These are phyloP conservation scores for Rotaria macrura DNA, from an alignment of 2,888 invertebrate genomes.

Conservation along the genomic window DNA sequence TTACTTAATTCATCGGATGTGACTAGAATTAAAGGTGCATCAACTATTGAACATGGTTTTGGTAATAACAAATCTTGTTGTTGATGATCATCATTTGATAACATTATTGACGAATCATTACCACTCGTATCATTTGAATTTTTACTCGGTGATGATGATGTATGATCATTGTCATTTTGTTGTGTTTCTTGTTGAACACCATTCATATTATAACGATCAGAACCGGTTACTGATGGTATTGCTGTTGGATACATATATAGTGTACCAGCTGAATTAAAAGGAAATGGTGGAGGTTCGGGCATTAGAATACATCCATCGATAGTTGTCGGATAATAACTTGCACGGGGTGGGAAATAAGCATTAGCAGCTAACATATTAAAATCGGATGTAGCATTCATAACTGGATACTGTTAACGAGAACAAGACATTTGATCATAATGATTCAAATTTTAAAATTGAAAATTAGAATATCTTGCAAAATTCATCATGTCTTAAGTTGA, in stretches of 20 bases:
- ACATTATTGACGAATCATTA: not conserved
- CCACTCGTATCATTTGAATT: not conserved
- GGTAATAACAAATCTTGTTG: not conserved
- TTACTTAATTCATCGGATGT: not conserved
- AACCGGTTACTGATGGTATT: not conserved
- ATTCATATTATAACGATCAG: not conserved
- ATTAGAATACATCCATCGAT: not conserved
- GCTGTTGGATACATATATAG: not conserved
- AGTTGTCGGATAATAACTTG: not conserved
- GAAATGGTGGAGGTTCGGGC: slow-evolving; percentile 16
- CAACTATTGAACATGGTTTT: not conserved
- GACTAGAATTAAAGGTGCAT: not conserved
- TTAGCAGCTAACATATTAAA: not conserved
- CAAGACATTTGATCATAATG: too few species aligned
- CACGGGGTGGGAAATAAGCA: not conserved
- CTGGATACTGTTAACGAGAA: not conserved
- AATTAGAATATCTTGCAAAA: too few species aligned
- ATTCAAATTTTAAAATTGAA: too few species aligned
- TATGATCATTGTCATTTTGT: not conserved
- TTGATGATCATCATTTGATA: not conserved
- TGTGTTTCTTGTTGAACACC: not conserved
- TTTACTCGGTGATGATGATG: not conserved
- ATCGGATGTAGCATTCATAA: not conserved
- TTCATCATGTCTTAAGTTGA: too few species aligned
- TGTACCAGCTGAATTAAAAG: slow-evolving; percentile 2